Conservation (phyloP, 2,797 vertebrate genomes). For the Lepilemur septentrionalis region DNA sequence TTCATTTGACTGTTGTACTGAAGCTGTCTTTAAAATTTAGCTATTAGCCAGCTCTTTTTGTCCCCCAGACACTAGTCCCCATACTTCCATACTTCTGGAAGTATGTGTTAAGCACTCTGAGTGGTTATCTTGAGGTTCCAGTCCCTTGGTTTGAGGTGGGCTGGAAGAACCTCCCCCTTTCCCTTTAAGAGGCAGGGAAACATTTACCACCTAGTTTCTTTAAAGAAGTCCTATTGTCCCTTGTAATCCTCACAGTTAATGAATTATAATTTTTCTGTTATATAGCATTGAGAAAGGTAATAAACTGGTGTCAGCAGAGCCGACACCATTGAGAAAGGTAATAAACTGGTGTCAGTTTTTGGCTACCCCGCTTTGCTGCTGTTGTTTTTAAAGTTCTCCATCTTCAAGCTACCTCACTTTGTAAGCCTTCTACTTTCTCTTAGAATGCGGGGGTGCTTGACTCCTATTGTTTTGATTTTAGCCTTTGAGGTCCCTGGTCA, state of each 20-base stretch:
- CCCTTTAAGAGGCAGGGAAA: background rate
- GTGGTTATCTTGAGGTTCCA: constrained; percentile 19
- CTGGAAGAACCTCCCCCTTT: background rate
- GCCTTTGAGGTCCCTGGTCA: constrained; percentile 20
- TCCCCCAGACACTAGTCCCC: background rate
- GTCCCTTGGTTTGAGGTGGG: background rate
- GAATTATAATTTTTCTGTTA: constrained; percentile 4
- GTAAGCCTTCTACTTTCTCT: background rate
- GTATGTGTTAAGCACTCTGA: background rate
- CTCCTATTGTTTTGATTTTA: constrained; percentile 61
- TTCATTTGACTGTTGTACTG: background rate
- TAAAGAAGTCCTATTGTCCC: background rate
- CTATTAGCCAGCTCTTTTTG: background rate
- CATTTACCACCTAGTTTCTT: background rate
- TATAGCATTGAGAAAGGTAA: background rate
- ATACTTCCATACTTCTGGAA: background rate
- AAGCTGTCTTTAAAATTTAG: constrained; percentile 17
- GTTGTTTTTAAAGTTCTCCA: background rate
- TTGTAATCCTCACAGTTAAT: background rate
- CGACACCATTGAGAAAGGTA: no score
- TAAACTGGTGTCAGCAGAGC: background rate
- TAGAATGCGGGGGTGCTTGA: background rate
- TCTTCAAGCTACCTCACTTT: background rate
- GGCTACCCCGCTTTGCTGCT: background rate
- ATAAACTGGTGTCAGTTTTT: no score